These are phyloP conservation scores for Berghia stephanieae DNA, from an alignment of 1,140 invertebrate species.

Conservation along the genomic window DNA sequence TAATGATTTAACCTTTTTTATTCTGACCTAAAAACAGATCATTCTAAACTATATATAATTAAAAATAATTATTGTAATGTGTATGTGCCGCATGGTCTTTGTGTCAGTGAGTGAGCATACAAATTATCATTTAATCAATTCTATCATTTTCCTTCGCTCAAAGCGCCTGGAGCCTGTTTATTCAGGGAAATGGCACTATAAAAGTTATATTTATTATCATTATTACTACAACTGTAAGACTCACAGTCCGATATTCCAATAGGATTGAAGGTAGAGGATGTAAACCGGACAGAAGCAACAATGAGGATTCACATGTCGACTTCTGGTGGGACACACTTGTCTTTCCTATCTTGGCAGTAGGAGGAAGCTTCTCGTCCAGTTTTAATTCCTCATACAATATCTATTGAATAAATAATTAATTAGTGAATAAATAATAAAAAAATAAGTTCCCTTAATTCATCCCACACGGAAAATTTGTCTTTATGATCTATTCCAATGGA, in stretches of 20 bases:
- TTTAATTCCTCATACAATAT: constrained; percentile 71
- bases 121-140: background rate
- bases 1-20: too few species aligned
- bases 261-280: constrained; percentile 71
- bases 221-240: background rate
- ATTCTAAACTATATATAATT: background rate
- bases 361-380: constrained; percentile 67
- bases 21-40: too few species aligned
- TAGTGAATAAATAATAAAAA: too few species aligned
- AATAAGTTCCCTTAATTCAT: too few species aligned
- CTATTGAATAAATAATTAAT: constrained; percentile 44
- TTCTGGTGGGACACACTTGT: constrained; percentile 68
- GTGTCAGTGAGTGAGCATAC: background rate
- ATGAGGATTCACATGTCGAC: constrained; percentile 71
- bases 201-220: background rate
- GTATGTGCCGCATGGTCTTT: too few species aligned
- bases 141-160: background rate
- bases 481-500: too few species aligned
- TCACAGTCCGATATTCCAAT: constrained; percentile 64
- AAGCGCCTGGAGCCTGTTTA: background rate
- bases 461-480: too few species aligned
- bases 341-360: constrained; percentile 63
- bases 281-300: constrained; percentile 64
- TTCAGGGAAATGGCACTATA: background rate
- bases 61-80: background rate